Conservation (phyloP, 2,113 vertebrate species). For the Nyctibius bracteatus region DNA sequence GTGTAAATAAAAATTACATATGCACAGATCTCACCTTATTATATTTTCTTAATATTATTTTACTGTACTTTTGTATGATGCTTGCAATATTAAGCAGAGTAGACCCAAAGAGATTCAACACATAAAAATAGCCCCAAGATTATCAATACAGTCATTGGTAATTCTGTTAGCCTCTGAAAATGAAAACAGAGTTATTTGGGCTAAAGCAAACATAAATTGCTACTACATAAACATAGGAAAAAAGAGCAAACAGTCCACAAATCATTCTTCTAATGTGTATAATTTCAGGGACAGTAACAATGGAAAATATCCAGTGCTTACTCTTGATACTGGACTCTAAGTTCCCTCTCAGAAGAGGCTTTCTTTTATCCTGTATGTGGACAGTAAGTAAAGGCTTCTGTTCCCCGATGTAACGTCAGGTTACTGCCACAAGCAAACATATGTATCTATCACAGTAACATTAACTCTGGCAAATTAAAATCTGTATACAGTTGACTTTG, state of each 20-base stretch:
- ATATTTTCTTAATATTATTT: constrained; percentile 2
- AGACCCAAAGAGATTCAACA: not conserved
- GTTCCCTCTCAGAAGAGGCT: not conserved
- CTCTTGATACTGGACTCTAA: not conserved
- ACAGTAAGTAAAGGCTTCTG: not conserved
- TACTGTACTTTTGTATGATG: not conserved
- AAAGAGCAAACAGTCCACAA: not conserved
- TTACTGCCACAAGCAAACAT: not conserved
- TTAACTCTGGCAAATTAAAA: not conserved
- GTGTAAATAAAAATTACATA: not conserved
- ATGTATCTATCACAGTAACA: not conserved
- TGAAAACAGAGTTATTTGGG: not conserved
- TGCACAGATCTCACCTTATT: not conserved
- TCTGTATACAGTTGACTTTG: not conserved
- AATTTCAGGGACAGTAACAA: not conserved
- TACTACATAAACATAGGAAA: not conserved
- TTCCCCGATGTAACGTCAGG: not conserved
- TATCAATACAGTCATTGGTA: not conserved
- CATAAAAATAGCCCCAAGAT: not conserved
- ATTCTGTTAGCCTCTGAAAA: constrained; percentile 26
- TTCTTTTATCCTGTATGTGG: not conserved
- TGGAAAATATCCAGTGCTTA: not conserved
- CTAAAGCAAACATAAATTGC: not conserved
- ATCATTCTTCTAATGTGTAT: not conserved
- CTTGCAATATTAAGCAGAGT: not conserved